Evolutionary conservation across 1,140 invertebrate genomes (phyloP).

Genomic region (Drosophila setifemur): DNA sequence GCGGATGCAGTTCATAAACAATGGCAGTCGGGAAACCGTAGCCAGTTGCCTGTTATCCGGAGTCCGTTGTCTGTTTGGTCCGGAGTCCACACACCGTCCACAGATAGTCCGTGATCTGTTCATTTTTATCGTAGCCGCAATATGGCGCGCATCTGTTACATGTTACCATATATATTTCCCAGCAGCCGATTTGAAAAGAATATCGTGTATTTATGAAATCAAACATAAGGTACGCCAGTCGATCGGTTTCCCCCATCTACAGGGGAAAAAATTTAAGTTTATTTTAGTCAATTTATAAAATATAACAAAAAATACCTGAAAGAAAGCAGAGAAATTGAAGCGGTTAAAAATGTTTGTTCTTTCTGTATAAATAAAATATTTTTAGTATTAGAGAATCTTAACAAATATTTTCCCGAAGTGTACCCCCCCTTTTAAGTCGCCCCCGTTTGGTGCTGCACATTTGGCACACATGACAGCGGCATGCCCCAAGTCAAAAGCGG

Average conservation of each 20-base stretch:
- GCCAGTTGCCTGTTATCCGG: conserved; percentile 8
- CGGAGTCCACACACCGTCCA: conserved; percentile 13
- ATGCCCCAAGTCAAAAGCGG: conserved; percentile 50
- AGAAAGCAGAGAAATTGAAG: too few relatives aligned
- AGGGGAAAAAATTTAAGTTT: not conserved
- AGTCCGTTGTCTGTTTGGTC: conserved; percentile 15
- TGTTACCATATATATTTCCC: conserved; percentile 67
- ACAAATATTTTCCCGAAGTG: not conserved
- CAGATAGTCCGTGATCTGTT: conserved; percentile 12
- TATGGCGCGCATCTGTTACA: conserved; percentile 78
- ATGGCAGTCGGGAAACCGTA: conserved; percentile 44
- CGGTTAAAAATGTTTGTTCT: too few relatives aligned
- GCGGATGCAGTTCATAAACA: conserved; percentile 79
- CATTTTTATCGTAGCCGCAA: conserved; percentile 45
- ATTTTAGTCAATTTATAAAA: not conserved
- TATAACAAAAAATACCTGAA: too few relatives aligned
- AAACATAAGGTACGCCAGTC: conserved; percentile 71
- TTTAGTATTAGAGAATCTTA: not conserved
- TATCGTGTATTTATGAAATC: conserved; percentile 74
- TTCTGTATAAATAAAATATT: not conserved
- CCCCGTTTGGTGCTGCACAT: conserved; percentile 55
- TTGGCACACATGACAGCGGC: conserved; percentile 79
- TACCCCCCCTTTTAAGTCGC: not conserved
- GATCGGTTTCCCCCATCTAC: conserved; percentile 39
- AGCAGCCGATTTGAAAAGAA: conserved; percentile 22